Base-by-base conservation (phyloP, 2,113 vertebrate species). In the Myiopsitta monachus region DNA sequence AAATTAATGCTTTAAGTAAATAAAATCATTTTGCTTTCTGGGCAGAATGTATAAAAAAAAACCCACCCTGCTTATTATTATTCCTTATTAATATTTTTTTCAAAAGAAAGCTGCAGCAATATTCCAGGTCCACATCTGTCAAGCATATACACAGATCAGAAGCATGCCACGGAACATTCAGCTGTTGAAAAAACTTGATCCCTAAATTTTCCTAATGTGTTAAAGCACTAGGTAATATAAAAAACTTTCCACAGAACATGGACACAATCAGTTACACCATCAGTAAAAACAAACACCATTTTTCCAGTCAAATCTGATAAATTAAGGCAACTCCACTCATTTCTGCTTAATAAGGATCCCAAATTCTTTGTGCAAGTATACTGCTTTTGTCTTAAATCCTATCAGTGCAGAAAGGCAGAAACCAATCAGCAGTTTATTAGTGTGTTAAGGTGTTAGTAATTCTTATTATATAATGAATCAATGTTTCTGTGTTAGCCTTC, bases 321-420 rank as follows among this genome's bases (percentile, higher is more conserved):
- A 9, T 76, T 61, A 68, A 75, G 62, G 51, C 68, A 92, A 68
- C 36, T 82, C 30, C 47, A 75, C 36, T 87, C 11, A 57, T 75
- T 96, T 93, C 39, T 87, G 30, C 44, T 88, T 96, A 92, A 88
- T 64, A 90, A 83, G 21, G 28, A 76, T 55, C 33, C 23, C 24
- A 75, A 92, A 47, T 55, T 66, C 7, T 90, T 95, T 78, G 22
- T 83, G 33, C 43, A 76, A 75, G 26, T n/a, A n/a, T 66, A 63
- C 24, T 24, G 41, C 5, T 90, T 86, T 70, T 83, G 47, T 44
- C 80, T 88, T 79, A 92, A 96, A 96, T 94, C 95, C 94, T 75
- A 72, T 96, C 88, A 93, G 94, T 61, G 93, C 92, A 97, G 87
- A 86, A 9, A 95, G 27, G 92, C 79, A 85, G 95, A 94, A 96